Percentiles rank a stretch among this genome's conserved stretches.
These are phyloP conservation scores for Pangasianodon hypophthalmus DNA, from an alignment of 2,113 vertebrate species.

Conservation along the genomic window DNA sequence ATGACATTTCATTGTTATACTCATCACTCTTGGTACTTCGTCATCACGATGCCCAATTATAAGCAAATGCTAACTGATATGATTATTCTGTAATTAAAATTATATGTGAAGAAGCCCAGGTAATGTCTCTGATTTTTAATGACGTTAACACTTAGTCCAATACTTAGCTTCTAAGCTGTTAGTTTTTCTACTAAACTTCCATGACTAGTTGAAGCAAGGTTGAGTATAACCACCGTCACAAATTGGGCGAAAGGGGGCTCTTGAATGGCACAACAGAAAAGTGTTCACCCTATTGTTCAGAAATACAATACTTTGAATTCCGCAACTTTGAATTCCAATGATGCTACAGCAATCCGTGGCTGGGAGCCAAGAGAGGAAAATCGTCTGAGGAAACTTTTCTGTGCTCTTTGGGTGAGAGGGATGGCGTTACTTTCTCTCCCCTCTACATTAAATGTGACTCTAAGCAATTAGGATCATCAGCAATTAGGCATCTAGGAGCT, in stretches of 20 bases:
- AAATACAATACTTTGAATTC: too few relatives aligned
- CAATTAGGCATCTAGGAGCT: background rate
- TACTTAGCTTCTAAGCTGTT: background rate
- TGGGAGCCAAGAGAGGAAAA: too few relatives aligned
- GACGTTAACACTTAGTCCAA: background rate
- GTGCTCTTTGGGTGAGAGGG: background rate
- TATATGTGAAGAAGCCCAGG: background rate
- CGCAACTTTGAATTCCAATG: too few relatives aligned
- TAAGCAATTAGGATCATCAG: background rate
- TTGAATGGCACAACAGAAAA: background rate
- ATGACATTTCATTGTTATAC: background rate
- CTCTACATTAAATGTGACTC: background rate
- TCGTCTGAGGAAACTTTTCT: too few relatives aligned
- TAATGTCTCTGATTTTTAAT: background rate
- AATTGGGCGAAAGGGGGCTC: background rate
- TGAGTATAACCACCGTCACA: background rate
- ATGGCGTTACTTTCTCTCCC: background rate
- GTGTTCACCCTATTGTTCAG: background rate
- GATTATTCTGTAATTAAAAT: background rate
- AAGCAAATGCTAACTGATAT: background rate
- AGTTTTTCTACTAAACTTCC: background rate
- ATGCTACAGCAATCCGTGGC: background rate
- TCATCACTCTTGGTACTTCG: background rate
- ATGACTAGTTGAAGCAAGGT: background rate
- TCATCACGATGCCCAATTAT: background rate